These are phyloP conservation scores for Eira barbara DNA, from an alignment of 2,113 vertebrate genomes.

Conservation along the genomic window DNA sequence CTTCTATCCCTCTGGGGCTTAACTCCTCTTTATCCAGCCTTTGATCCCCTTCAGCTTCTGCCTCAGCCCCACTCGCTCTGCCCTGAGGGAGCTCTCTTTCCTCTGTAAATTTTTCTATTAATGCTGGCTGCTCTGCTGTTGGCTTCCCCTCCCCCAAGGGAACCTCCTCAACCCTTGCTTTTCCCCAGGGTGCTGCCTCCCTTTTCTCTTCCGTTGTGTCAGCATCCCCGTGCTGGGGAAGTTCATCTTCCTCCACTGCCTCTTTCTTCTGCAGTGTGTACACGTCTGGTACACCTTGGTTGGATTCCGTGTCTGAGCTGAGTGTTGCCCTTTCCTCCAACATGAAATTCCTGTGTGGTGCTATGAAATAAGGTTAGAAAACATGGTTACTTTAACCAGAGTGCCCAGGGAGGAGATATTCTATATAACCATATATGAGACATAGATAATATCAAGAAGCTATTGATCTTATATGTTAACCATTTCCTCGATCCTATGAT, in stretches of 20 bases:
- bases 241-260: not conserved
- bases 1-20: not conserved
- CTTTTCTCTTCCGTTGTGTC: not conserved
- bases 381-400: conserved; percentile 27
- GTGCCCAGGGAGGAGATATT: not conserved
- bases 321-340: not conserved
- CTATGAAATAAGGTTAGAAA: conserved; percentile 45
- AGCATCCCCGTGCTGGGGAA: not conserved
- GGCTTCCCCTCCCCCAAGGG: not conserved
- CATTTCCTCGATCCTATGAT: not conserved
- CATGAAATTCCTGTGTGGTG: not conserved
- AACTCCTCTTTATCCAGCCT: not conserved
- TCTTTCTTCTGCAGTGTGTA: not conserved
- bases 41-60: not conserved
- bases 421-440: not conserved
- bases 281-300: not conserved
- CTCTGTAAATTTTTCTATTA: not conserved
- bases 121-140: not conserved
- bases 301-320: not conserved
- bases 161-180: not conserved
- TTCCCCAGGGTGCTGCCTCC: not conserved
- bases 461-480: not conserved
- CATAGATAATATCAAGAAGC: not conserved
- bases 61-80: not conserved
- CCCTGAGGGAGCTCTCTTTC: not conserved